Conservation (phyloP, 2,888 invertebrate species). For the Pyrocoelia pectoralis region DNA sequence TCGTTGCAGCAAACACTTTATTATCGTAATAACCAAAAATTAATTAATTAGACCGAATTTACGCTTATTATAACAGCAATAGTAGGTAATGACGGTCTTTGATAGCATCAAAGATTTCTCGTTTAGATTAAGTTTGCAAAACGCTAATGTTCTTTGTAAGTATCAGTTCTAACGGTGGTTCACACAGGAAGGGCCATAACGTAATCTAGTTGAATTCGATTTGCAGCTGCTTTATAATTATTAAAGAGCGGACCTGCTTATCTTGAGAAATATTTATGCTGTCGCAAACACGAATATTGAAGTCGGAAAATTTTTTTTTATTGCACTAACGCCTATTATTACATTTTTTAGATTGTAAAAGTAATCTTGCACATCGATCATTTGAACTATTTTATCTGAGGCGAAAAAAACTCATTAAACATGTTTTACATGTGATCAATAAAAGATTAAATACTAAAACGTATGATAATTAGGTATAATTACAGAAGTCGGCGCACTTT, state of each 20-base stretch:
- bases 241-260: conserved; percentile 4
- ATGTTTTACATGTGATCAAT: neutral
- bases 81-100: conserved; percentile 22
- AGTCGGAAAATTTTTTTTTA: neutral
- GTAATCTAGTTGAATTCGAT: conserved; percentile 29
- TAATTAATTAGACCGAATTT: conserved; percentile 39
- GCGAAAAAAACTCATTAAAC: no score
- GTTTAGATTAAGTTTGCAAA: conserved; percentile 32
- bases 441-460: neutral
- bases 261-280: neutral
- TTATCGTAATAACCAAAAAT: conserved; percentile 35
- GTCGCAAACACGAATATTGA: neutral
- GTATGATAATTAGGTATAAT: neutral
- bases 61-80: conserved; percentile 44
- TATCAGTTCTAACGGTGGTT: conserved; percentile 26
- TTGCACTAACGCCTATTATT: neutral
- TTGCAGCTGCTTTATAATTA: conserved; percentile 33
- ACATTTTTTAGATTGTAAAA: neutral
- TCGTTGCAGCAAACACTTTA: conserved; percentile 36
- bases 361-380: neutral
- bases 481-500: neutral
- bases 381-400: neutral
- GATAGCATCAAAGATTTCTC: conserved; percentile 34
- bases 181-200: conserved; percentile 32
- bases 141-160: conserved; percentile 28